Conservation (phyloP, 2,797 vertebrate species). For the Myotis pilosus region DNA sequence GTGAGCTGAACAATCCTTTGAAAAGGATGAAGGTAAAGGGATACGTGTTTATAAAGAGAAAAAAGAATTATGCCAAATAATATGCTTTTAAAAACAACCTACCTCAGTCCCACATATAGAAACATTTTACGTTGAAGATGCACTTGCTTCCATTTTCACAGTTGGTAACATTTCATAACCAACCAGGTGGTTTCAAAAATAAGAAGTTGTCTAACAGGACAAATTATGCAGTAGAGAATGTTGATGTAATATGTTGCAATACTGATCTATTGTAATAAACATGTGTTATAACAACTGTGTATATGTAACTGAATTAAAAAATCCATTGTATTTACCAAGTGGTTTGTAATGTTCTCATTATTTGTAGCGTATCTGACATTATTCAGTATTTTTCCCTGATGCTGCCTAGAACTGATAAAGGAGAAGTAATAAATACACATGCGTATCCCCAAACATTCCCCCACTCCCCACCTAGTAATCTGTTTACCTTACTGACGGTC, state of each 20-base stretch:
- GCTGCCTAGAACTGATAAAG: background rate
- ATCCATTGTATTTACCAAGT: background rate
- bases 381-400: background rate
- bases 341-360: background rate
- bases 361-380: conserved; percentile 15
- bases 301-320: conserved; percentile 1
- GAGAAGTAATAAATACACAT: background rate
- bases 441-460: no score
- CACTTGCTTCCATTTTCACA: background rate
- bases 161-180: background rate
- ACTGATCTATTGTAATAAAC: background rate
- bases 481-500: background rate
- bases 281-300: background rate
- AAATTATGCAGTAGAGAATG: background rate
- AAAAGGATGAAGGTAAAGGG: conserved; percentile 97
- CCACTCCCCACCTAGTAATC: background rate
- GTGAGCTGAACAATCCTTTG: conserved; percentile 99
- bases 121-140: background rate
- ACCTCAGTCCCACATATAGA: background rate
- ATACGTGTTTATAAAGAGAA: background rate
- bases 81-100: background rate
- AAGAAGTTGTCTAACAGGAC: background rate
- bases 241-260: background rate
- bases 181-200: conserved; percentile 30
- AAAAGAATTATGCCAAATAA: background rate